phyloP scores from a whole-genome alignment of 2,113 vertebrate species.

The Epinephelus moara region DNA sequence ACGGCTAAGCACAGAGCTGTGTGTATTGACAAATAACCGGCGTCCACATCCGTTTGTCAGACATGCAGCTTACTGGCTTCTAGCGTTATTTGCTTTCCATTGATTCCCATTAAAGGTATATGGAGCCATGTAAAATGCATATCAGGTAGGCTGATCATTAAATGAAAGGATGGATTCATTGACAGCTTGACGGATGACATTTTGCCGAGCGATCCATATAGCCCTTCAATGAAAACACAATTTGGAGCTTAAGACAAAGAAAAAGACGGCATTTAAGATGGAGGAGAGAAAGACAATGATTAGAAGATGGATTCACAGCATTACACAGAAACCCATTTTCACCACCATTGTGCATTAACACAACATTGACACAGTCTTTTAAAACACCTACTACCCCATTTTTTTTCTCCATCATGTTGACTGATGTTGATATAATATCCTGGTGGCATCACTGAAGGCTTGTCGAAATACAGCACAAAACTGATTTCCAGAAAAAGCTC shows the following conservation, averaged over 20 bases:
- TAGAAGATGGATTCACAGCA: conserved; percentile 32
- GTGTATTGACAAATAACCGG: conserved; percentile 66
- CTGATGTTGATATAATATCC: not conserved
- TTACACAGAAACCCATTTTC: not conserved
- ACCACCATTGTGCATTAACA: not conserved
- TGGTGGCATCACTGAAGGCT: not conserved
- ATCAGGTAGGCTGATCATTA: conserved; percentile 82
- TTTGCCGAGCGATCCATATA: conserved; percentile 82
- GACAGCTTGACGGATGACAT: conserved; percentile 88
- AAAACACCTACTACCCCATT: not conserved
- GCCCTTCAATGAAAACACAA: conserved; percentile 84
- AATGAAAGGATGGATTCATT: conserved; percentile 84
- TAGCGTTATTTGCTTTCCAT: conserved; percentile 80
- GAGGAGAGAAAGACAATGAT: conserved; percentile 42
- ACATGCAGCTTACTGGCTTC: conserved; percentile 68
- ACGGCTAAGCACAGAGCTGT: conserved; percentile 28
- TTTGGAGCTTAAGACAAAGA: conserved; percentile 79
- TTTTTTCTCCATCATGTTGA: not conserved
- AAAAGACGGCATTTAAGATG: conserved; percentile 31
- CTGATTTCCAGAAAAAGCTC: not conserved
- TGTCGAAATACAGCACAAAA: not conserved
- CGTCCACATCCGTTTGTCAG: conserved; percentile 63
- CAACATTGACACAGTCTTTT: not conserved
- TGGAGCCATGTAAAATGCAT: conserved; percentile 82
- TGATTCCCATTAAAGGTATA: conserved; percentile 84